Evolutionary conservation across 2,888 invertebrate genomes (phyloP).

Genomic region (Masnerella sp.): DNA sequence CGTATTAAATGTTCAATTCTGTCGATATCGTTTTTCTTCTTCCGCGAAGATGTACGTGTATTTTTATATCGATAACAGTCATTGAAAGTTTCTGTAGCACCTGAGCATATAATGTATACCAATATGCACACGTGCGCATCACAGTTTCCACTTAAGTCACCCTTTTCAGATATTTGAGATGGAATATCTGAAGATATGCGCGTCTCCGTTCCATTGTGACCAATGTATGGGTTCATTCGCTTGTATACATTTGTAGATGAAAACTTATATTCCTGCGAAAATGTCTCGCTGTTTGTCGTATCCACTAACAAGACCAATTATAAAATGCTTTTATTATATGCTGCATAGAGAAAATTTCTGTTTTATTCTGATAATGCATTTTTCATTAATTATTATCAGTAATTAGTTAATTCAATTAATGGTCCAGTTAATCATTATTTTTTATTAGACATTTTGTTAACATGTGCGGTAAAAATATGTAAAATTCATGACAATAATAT

Average conservation of each 20-base stretch:
- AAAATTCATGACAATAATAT: too few species aligned
- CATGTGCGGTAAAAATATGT: too few species aligned
- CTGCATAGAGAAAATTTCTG: too few species aligned
- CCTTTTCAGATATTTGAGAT: constrained; percentile 44
- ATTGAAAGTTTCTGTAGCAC: constrained; percentile 47
- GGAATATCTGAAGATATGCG: constrained; percentile 39
- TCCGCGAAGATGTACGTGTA: constrained; percentile 18
- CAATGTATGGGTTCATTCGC: constrained; percentile 44
- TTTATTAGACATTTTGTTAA: too few species aligned
- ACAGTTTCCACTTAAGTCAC: constrained; percentile 50
- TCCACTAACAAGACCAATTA: constrained; percentile 27
- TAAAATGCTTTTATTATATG: too few species aligned
- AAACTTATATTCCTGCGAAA: constrained; percentile 23
- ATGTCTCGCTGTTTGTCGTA: background rate
- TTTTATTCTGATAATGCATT: too few species aligned
- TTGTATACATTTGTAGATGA: constrained; percentile 41
- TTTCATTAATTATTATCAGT: too few species aligned
- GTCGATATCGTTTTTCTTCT: constrained; percentile 30
- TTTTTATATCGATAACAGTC: constrained; percentile 51
- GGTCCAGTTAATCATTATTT: too few species aligned
- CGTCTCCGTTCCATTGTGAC: constrained; percentile 46
- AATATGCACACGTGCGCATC: constrained; percentile 43
- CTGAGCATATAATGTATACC: constrained; percentile 35
- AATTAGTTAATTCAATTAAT: too few species aligned
- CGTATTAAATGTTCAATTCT: constrained; percentile 42